phyloP scores from a whole-genome alignment of 1,140 invertebrate genomes.

The Dreissena rostriformis region DNA sequence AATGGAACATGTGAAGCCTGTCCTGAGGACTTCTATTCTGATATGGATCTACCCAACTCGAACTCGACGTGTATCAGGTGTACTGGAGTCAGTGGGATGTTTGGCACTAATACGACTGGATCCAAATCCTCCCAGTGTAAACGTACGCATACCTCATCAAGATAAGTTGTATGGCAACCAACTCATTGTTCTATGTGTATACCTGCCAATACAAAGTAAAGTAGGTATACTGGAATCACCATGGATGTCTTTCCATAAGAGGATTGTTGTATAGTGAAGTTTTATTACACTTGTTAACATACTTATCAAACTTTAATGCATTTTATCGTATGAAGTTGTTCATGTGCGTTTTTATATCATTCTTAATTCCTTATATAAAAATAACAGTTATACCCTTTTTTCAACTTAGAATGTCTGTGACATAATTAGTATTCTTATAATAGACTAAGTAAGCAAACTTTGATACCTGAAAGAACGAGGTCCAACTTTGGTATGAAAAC shows the following conservation, averaged over 20 bases:
- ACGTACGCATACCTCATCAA: neutral
- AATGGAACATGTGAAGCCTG: neutral
- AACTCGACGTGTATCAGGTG: neutral
- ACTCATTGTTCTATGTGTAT: neutral
- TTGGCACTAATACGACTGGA: neutral
- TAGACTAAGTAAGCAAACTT: too few relatives aligned
- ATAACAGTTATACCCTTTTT: too few relatives aligned
- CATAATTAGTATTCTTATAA: too few relatives aligned
- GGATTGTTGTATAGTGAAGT: too few relatives aligned
- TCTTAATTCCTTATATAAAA: too few relatives aligned
- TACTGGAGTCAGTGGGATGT: neutral
- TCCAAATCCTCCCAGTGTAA: slow-evolving; percentile 11
- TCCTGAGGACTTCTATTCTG: neutral
- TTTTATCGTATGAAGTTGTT: too few relatives aligned
- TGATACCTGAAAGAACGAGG: too few relatives aligned
- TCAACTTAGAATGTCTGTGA: too few relatives aligned
- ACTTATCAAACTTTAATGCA: too few relatives aligned
- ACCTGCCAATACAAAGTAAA: neutral
- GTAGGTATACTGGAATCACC: neutral
- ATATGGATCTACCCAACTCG: slow-evolving; percentile 3
- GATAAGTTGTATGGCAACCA: neutral
- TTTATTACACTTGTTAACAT: too few relatives aligned
- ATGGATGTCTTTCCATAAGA: neutral
- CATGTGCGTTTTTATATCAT: too few relatives aligned
- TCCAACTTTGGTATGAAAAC: too few relatives aligned